These are phyloP conservation scores for Labeo calbasu DNA, from an alignment of 2,797 vertebrate genomes.

Conservation along the genomic window DNA sequence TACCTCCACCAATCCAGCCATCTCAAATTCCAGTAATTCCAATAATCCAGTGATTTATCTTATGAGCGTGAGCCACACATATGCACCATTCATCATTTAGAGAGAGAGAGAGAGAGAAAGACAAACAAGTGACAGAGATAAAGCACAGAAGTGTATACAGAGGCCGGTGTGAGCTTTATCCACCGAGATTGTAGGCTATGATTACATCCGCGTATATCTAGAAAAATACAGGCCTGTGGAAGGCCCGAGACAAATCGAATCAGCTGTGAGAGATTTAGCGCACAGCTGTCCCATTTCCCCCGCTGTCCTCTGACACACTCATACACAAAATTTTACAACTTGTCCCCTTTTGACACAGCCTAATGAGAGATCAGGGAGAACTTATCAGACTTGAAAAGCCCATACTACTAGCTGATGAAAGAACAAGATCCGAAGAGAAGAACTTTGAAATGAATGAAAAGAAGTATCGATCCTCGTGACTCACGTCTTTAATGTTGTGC, in stretches of 20 bases:
- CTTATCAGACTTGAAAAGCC: conserved; percentile 35
- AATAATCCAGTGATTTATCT: conserved; percentile 46
- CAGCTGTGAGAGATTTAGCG: conserved; percentile 78
- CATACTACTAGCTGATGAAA: conserved; percentile 4
- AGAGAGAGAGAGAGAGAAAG: background rate
- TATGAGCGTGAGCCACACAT: conserved; percentile 17
- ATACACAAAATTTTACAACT: conserved; percentile 35
- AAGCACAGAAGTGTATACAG: conserved; percentile 29
- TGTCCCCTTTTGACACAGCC: conserved; percentile 39
- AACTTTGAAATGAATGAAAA: conserved; percentile 8
- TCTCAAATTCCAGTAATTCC: conserved; percentile 32
- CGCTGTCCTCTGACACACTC: conserved; percentile 57
- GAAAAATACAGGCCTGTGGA: conserved; percentile 70
- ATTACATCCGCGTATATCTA: conserved; percentile 72
- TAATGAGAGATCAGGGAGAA: conserved; percentile 30
- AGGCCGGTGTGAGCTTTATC: conserved; percentile 63
- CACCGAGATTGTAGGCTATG: conserved; percentile 75
- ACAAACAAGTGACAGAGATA: background rate
- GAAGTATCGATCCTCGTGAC: background rate
- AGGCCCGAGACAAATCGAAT: conserved; percentile 78
- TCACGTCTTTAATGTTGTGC: background rate
- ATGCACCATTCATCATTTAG: conserved; percentile 47
- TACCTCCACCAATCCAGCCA: conserved; percentile 28
- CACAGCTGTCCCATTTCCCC: conserved; percentile 77
- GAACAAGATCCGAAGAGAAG: background rate